Percentiles rank a stretch among this genome's conserved stretches.
Evolutionary conservation across 2,888 invertebrate genomes (phyloP).

Genomic region (Heliconius aoede): DNA sequence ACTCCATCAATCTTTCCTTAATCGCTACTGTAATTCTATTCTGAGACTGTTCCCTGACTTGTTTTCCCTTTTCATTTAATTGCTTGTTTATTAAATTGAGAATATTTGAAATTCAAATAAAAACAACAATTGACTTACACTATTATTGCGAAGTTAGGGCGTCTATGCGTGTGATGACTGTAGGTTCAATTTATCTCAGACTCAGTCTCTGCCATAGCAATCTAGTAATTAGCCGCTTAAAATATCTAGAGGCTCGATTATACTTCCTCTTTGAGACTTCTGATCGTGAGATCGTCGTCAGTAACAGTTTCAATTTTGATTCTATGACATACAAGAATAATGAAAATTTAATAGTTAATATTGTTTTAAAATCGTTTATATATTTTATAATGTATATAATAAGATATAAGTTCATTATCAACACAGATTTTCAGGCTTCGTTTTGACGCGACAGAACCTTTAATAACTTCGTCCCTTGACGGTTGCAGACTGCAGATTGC

Average conservation of each 20-base stretch:
- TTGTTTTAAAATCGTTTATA: neutral
- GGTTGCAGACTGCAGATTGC: constrained; percentile 19
- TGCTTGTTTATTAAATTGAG: neutral
- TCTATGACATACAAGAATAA: too few relatives aligned
- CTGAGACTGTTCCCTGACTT: neutral
- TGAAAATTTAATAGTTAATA: too few relatives aligned
- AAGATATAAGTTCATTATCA: neutral
- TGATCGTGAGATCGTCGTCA: too few relatives aligned
- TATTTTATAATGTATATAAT: neutral
- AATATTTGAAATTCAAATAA: neutral
- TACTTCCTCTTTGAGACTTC: too few relatives aligned
- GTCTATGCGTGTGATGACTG: too few relatives aligned
- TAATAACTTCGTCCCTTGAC: neutral
- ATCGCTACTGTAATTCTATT: constrained; percentile 24
- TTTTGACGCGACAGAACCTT: constrained; percentile 11
- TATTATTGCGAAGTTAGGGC: too few relatives aligned
- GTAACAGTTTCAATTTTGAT: too few relatives aligned
- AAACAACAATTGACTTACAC: neutral
- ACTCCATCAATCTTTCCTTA: constrained; percentile 27
- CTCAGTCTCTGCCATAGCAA: too few relatives aligned
- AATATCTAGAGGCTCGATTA: too few relatives aligned
- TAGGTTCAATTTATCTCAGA: too few relatives aligned
- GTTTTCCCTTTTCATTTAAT: constrained; percentile 6
- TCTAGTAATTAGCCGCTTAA: too few relatives aligned
- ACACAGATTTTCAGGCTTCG: neutral